Evolutionary conservation across 2,888 invertebrate species (phyloP), one percentile per base, ranked within the genome.

Genomic region (Ormyrus nitidulus): DNA sequence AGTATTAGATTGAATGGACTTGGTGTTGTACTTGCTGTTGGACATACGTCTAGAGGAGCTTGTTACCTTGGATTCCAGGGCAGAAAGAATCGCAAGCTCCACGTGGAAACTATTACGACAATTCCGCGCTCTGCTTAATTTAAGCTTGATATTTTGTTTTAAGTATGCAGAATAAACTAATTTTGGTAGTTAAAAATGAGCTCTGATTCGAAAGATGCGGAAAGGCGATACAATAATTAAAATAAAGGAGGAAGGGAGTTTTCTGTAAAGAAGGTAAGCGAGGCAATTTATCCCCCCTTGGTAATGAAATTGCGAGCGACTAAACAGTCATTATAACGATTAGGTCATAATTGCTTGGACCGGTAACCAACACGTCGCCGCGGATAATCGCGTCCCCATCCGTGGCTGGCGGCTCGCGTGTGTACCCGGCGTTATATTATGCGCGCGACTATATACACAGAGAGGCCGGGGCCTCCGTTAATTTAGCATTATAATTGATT

Each of bases 1-100:
- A 90, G 89, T 89, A 89, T 89, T 89, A 89, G 89, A 89, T 89
- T 87, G 89, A 89, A 89, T 89, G 89, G 89, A 89, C 88, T 88
- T 84, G 86, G 85, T 88, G 88, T 89, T 89, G 88, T 88, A 87
- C 87, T 89, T 88, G 87, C 87, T 85, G 86, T 88, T 87, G 82
- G 85, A 87, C 85, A 87, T 87, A 87, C 87, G 87, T 85, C 86
- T 85, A 85, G 86, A 86, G 86, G 85, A 85, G 85, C 85, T 86
- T 81, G 85, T 87, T 86, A 75, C 53, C 61, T 76, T 66, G 70
- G 44, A 65, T 64, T 75, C 58, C 49, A 44, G 46, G 54, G 6
- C 46, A 11, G 44, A 6, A 34, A 34, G 68, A 64, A 5, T 6
- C 64, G 48, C 51, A 19, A 19, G 19, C 34, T 8, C 65, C n/a